Percentiles rank a stretch among this genome's conserved stretches.
Evolutionary conservation across 2,888 invertebrate genomes (phyloP).

Genomic region (Dolichomitus sp.): DNA sequence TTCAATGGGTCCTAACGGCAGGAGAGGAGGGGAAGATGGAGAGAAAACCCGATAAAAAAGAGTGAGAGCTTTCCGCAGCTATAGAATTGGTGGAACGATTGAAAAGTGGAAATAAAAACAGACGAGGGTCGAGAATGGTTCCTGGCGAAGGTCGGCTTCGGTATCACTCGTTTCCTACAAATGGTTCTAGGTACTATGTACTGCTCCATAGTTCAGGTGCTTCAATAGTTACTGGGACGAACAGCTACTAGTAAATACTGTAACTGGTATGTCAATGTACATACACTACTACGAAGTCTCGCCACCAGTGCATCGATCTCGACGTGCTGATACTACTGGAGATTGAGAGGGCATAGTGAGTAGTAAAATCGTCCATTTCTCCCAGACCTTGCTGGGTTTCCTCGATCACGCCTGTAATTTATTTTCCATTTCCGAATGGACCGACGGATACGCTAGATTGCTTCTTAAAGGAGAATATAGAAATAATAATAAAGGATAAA

Average conservation of each 20-base stretch:
- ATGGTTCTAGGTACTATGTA: conserved; percentile 5
- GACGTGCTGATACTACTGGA: conserved; percentile 28
- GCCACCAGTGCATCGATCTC: conserved; percentile 42
- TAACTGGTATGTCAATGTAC: conserved; percentile 35
- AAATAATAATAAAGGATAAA: not conserved
- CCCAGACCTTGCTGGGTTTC: conserved; percentile 15
- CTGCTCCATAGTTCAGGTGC: conserved; percentile 6
- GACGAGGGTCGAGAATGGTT: conserved; percentile 58
- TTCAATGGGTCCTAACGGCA: conserved; percentile 34
- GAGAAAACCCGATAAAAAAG: conserved; percentile 53
- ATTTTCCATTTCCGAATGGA: conserved; percentile 59
- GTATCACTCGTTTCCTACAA: conserved; percentile 33
- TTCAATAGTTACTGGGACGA: conserved; percentile 36
- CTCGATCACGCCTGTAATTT: conserved; percentile 52
- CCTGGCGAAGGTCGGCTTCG: conserved; percentile 41
- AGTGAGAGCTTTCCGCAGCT: conserved; percentile 46
- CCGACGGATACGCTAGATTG: conserved; percentile 20
- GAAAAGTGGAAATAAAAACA: conserved; percentile 64
- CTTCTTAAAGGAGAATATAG: conserved; percentile 34
- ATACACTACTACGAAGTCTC: conserved; percentile 32
- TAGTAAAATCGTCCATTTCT: conserved; percentile 13
- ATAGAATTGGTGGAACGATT: conserved; percentile 56
- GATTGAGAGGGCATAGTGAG: conserved; percentile 54
- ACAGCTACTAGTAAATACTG: conserved; percentile 34
- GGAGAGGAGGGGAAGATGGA: conserved; percentile 5